Percentiles rank a stretch among this genome's conserved stretches.
phyloP scores from a whole-genome alignment of 2,888 invertebrate genomes.

The Nemurella pictetii region DNA sequence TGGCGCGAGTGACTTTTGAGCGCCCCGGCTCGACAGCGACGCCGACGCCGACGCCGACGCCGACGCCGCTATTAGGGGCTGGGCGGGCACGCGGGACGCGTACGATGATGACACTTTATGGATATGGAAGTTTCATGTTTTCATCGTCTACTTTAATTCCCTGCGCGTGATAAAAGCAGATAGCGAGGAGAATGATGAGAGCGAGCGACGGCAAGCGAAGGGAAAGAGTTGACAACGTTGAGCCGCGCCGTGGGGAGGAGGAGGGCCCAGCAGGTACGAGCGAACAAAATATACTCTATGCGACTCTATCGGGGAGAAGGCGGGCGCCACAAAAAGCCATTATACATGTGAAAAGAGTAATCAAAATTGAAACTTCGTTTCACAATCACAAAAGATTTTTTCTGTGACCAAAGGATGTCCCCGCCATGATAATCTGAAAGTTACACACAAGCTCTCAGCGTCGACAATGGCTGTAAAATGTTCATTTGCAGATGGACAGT shows the following conservation, averaged over 20 bases:
- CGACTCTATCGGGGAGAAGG: neutral
- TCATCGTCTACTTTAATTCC: conserved; percentile 34
- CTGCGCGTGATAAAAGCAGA: conserved; percentile 31
- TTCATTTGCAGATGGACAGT: neutral
- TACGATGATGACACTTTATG: conserved; percentile 24
- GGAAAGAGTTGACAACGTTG: neutral
- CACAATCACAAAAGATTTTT: neutral
- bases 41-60: neutral
- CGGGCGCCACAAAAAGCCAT: neutral
- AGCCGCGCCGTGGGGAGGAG: neutral
- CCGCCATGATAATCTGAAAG: neutral
- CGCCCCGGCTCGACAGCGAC: neutral
- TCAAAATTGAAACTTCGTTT: conserved; percentile 16
- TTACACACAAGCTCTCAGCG: neutral
- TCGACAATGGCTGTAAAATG: neutral
- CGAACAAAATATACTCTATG: neutral
- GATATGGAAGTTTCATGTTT: conserved; percentile 38
- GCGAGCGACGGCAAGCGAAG: neutral
- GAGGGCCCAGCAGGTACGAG: conserved; percentile 12
- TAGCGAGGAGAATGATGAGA: conserved; percentile 15
- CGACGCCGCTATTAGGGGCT: neutral
- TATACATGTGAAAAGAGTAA: conserved; percentile 18
- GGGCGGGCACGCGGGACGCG: neutral
- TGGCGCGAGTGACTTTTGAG: neutral
- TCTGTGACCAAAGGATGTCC: neutral